A percentile compares a stretch with the other conserved stretches of the same genome.
These are phyloP conservation scores for Lepus townsendii DNA, from an alignment of 2,797 vertebrate genomes.

Conservation along the genomic window DNA sequence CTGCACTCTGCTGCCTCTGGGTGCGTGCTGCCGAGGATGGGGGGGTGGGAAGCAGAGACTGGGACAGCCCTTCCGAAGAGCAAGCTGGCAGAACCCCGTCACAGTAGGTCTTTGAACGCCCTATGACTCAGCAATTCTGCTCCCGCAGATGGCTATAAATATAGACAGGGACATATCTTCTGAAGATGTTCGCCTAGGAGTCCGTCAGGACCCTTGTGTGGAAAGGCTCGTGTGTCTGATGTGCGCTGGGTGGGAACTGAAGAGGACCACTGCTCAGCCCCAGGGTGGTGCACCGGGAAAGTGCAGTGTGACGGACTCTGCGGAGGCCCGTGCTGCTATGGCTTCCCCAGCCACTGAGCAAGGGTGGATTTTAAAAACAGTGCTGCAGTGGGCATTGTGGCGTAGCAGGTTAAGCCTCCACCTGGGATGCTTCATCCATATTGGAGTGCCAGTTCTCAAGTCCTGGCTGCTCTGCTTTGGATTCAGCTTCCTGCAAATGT, in stretches of 20 bases:
- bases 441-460: no score
- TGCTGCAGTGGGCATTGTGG: no score
- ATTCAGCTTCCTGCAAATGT: no score
- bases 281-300: not conserved
- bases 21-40: not conserved
- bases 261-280: not conserved
- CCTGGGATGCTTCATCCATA: no score
- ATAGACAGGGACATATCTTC: not conserved
- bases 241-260: not conserved
- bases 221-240: not conserved
- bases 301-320: no score
- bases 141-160: conserved; percentile 26
- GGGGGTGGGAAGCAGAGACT: not conserved
- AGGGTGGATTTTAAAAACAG: not conserved
- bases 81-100: not conserved
- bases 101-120: not conserved
- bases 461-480: no score
- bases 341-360: not conserved
- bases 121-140: conserved; percentile 65
- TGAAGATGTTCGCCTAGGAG: not conserved
- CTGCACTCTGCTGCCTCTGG: not conserved
- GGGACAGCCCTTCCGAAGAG: not conserved
- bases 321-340: not conserved
- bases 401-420: no score
- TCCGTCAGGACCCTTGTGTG: not conserved